Evolutionary conservation across 2,888 invertebrate genomes (phyloP).

Genomic region (Odontomyia ornata): DNA sequence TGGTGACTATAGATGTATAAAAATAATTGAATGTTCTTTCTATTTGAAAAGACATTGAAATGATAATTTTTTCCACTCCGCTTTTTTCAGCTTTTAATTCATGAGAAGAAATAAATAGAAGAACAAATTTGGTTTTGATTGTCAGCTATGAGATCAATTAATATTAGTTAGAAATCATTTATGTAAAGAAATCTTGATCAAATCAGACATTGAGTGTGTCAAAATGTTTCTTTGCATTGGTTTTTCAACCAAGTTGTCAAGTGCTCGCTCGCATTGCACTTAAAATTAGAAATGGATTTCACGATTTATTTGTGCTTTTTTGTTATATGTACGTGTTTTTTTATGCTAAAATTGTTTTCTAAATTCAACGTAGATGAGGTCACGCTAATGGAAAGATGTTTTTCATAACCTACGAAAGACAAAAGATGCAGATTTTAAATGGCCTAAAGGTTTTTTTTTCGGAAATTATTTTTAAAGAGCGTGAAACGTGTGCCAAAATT

Average conservation of each 20-base stretch:
- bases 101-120: not conserved
- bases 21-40: not conserved
- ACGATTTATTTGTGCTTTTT: not conserved
- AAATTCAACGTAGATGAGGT: no score
- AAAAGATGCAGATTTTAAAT: no score
- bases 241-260: not conserved
- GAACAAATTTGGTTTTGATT: constrained; percentile 6
- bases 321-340: not conserved
- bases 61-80: no score
- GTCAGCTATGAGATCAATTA: constrained; percentile 20
- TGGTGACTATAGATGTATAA: not conserved
- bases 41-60: not conserved
- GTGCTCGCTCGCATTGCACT: not conserved
- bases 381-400: no score
- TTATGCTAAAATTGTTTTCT: no score
- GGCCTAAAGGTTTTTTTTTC: no score
- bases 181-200: not conserved
- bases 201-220: not conserved
- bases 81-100: not conserved
- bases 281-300: not conserved
- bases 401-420: no score
- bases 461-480: no score
- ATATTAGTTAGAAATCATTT: not conserved
- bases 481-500: no score
- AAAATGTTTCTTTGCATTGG: not conserved